phyloP scores from a whole-genome alignment of 2,113 vertebrate genomes.

The Hemibagrus wyckioides region DNA sequence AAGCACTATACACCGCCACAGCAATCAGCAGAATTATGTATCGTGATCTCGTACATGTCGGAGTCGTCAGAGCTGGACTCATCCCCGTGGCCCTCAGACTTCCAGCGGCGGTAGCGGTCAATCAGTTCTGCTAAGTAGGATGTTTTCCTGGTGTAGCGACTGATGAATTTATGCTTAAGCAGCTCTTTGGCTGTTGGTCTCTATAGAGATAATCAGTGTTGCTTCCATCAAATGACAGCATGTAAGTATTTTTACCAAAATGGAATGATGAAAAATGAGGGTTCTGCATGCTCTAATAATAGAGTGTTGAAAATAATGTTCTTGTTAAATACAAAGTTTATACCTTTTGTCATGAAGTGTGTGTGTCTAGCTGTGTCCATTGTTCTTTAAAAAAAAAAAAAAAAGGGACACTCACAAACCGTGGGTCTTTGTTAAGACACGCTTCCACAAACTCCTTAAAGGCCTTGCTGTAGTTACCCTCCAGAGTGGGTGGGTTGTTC shows the following conservation, averaged over 20 bases:
- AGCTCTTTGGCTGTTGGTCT: constrained; percentile 95
- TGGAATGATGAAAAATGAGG: neutral
- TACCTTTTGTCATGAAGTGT: neutral
- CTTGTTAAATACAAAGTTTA: too few relatives aligned
- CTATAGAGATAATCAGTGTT: constrained; percentile 64
- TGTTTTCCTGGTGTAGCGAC: constrained; percentile 97
- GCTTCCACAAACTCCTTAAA: constrained; percentile 98
- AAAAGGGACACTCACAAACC: constrained; percentile 83
- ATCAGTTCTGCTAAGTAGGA: constrained; percentile 93
- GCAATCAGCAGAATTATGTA: neutral
- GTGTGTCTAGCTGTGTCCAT: neutral
- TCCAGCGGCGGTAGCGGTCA: constrained; percentile 95
- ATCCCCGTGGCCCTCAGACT: constrained; percentile 91
- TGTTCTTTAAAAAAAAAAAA: too few relatives aligned
- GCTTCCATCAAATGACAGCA: neutral
- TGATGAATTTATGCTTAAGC: constrained; percentile 97
- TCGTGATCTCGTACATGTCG: constrained; percentile 77
- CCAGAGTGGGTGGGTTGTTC: constrained; percentile 93
- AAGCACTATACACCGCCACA: neutral
- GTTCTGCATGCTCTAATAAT: neutral
- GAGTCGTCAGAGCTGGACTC: constrained; percentile 97
- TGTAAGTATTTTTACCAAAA: neutral
- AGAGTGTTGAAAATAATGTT: neutral
- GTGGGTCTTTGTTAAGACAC: constrained; percentile 96
- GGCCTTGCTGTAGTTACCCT: constrained; percentile 95